phyloP scores from a whole-genome alignment of 2,113 vertebrate species.

The Platysteira castanea region DNA sequence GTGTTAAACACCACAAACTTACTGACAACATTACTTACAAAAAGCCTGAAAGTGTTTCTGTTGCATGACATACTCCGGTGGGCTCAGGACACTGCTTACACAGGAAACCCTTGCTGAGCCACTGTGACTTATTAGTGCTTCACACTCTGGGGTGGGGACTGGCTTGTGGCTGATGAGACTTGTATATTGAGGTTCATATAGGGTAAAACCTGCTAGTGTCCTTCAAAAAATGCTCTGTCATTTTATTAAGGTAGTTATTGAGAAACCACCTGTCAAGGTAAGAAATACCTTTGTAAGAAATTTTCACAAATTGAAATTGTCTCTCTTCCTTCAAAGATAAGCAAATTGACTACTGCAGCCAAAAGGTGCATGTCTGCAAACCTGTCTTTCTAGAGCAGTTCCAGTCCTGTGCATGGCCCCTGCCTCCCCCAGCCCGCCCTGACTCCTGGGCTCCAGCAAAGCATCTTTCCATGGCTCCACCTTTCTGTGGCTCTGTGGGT shows the following conservation, averaged over 20 bases:
- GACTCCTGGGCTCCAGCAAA: background rate
- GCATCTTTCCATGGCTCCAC: background rate
- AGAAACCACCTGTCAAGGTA: background rate
- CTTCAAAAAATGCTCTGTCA: background rate
- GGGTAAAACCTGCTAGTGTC: accelerated
- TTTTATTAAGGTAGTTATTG: background rate
- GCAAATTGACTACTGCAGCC: background rate
- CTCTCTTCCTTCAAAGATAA: background rate
- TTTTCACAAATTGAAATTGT: background rate
- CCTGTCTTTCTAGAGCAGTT: background rate
- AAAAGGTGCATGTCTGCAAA: background rate
- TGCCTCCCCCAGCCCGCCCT: background rate
- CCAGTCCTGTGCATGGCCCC: too few relatives aligned
- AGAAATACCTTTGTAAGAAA: background rate
- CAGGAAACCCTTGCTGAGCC: background rate
- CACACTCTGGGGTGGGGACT: background rate
- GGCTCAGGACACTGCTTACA: background rate
- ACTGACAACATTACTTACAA: background rate
- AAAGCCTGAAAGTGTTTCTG: background rate
- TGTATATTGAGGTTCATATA: background rate
- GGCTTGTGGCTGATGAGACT: background rate
- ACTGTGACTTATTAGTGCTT: background rate
- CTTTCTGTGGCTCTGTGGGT: accelerated
- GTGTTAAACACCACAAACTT: background rate
- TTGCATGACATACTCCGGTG: background rate